Percentiles rank a stretch among this genome's conserved stretches.
These are phyloP conservation scores for Serilophus lunatus DNA, from an alignment of 2,113 vertebrate genomes.

Conservation along the genomic window DNA sequence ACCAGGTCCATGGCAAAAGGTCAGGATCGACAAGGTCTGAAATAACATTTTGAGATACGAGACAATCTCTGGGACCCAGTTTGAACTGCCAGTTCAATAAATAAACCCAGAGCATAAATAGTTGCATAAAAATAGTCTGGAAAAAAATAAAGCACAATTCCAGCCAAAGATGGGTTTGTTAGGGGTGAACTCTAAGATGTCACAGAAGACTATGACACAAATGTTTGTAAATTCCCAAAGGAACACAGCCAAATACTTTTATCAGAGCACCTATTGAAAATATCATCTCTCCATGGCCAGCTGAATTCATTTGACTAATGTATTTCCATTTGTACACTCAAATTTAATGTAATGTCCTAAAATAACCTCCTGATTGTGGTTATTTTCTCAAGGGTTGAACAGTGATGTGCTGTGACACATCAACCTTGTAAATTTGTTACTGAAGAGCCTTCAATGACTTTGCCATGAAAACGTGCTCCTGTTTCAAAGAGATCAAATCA, in stretches of 20 bases:
- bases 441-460: background rate
- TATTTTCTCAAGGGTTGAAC: background rate
- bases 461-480: background rate
- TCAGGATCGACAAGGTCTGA: background rate
- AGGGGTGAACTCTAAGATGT: background rate
- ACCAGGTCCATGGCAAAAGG: background rate
- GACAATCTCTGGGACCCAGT: background rate
- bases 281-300: background rate
- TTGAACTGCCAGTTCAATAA: background rate
- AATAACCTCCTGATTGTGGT: background rate
- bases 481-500: background rate
- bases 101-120: background rate
- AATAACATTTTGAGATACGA: background rate
- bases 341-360: background rate
- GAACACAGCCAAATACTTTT: background rate
- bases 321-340: background rate
- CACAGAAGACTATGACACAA: background rate
- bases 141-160: background rate
- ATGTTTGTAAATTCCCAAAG: background rate
- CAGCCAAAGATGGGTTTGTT: background rate
- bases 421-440: background rate
- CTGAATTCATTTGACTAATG: background rate
- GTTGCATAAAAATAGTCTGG: background rate
- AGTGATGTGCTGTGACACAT: background rate
- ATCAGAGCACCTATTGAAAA: background rate